Evolutionary conservation across 2,113 vertebrate species (phyloP).

Genomic region (Anhinga anhinga): DNA sequence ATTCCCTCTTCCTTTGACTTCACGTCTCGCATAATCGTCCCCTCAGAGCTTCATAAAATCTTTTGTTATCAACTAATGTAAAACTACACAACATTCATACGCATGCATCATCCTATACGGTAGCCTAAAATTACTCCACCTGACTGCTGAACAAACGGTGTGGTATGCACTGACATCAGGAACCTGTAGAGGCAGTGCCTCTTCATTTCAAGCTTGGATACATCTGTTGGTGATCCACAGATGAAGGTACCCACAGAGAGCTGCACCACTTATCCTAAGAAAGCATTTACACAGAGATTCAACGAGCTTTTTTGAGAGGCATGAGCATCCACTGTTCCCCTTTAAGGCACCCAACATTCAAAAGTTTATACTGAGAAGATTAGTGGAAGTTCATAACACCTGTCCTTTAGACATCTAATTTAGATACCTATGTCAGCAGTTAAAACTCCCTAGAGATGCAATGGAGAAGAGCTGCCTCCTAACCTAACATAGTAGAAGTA

Average conservation of each 20-base stretch:
- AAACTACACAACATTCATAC: background rate
- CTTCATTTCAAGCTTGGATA: background rate
- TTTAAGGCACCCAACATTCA: background rate
- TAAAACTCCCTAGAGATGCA: background rate
- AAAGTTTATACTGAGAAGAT: background rate
- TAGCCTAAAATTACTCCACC: background rate
- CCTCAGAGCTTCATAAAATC: background rate
- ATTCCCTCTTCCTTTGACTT: background rate
- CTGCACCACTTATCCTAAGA: background rate
- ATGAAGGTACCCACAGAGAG: background rate
- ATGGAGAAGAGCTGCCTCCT: background rate
- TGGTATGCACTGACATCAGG: background rate
- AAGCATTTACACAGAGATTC: background rate
- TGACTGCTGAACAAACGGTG: background rate
- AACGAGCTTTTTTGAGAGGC: background rate
- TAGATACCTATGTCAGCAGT: background rate
- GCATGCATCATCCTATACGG: background rate
- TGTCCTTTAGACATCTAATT: background rate
- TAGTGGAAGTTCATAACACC: background rate
- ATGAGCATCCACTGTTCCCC: accelerated
- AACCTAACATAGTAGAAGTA: background rate
- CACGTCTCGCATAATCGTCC: background rate
- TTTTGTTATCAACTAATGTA: background rate
- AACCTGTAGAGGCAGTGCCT: background rate
- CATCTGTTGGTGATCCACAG: background rate